phyloP scores from a whole-genome alignment of 2,113 vertebrate species.

The Dromiciops gliroides region DNA sequence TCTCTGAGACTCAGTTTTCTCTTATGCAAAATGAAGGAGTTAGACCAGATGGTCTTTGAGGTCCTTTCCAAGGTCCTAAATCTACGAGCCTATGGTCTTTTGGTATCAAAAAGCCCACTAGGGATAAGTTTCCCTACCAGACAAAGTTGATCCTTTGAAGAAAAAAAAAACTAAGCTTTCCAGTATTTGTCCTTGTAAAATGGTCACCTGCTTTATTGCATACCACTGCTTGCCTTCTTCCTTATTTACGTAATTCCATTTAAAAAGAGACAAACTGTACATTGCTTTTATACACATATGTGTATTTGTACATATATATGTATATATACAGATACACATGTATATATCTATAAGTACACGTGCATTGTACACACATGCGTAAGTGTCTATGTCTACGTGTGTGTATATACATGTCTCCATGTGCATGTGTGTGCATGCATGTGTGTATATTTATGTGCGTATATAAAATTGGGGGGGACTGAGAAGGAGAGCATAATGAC shows the following conservation, averaged over 20 bases:
- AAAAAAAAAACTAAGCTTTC: neutral
- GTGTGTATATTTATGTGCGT: no score
- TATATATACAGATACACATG: no score
- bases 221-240: neutral
- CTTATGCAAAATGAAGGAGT: no score
- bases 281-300: no score
- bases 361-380: no score
- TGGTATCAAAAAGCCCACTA: neutral
- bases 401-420: no score
- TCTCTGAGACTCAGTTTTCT: no score
- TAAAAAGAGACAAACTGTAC: neutral
- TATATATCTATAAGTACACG: no score
- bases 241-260: slow-evolving; percentile 10
- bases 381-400: no score
- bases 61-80: neutral
- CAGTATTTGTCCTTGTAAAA: slow-evolving; percentile 17
- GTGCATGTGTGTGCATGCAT: no score
- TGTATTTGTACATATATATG: no score
- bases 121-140: neutral
- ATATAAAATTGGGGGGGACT: neutral
- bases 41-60: neutral
- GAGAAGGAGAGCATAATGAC: neutral
- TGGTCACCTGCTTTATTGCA: neutral
- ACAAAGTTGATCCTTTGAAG: neutral
- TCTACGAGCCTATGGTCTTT: neutral